Evolutionary conservation across 2,797 vertebrate species (phyloP).

Genomic region (Halcyon smyrnensis): DNA sequence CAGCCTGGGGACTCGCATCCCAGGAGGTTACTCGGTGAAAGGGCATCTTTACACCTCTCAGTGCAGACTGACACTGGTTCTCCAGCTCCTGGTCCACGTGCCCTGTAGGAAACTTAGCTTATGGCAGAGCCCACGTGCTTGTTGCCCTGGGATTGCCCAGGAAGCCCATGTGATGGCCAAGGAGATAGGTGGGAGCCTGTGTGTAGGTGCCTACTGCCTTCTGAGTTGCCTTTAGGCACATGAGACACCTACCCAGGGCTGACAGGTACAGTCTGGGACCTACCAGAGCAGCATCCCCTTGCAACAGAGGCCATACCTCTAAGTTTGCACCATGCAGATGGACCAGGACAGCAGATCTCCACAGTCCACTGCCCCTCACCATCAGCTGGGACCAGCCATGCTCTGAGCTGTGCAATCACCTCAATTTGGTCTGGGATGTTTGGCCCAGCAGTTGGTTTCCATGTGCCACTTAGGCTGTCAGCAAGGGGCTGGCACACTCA

Average conservation of each 20-base stretch:
- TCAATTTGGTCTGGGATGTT: neutral
- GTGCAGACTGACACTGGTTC: neutral
- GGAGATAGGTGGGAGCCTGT: fast-evolving
- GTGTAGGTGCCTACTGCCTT: neutral
- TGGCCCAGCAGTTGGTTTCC: neutral
- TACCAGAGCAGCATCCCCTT: neutral
- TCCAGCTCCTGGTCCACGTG: neutral
- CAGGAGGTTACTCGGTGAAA: neutral
- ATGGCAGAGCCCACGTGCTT: fast-evolving
- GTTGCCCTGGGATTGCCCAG: neutral
- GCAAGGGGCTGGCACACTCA: neutral
- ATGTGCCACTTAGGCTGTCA: neutral
- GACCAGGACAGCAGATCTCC: neutral
- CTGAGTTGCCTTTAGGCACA: neutral
- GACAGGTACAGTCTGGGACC: neutral
- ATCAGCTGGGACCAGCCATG: neutral
- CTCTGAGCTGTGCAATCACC: neutral
- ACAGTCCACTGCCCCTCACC: fast-evolving
- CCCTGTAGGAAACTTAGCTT: neutral
- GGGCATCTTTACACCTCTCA: neutral
- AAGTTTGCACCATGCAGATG: fast-evolving
- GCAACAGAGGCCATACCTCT: neutral
- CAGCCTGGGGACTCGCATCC: neutral
- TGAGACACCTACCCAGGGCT: neutral
- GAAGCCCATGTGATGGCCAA: fast-evolving